phyloP scores from a whole-genome alignment of 2,888 invertebrate species.

The Eupeodes luniger region DNA sequence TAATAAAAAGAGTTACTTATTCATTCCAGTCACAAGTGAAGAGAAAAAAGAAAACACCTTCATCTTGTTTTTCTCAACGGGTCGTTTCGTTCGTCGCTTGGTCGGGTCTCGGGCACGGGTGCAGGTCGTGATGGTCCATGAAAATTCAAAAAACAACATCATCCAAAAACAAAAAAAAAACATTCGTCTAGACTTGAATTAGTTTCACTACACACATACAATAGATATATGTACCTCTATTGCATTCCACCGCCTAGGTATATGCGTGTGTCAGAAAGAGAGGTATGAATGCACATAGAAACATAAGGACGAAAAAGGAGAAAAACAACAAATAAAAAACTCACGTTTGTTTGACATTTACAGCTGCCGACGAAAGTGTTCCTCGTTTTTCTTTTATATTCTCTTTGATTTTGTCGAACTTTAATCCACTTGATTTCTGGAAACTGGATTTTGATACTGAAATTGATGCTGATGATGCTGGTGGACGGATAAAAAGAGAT shows the following conservation, averaged over 20 bases:
- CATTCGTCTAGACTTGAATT: conserved; percentile 71
- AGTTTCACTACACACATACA: conserved; percentile 36
- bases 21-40: not conserved
- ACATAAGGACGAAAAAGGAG: conserved; percentile 7
- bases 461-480: not conserved
- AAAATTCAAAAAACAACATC: conserved; percentile 58
- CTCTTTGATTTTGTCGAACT: not conserved
- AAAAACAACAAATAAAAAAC: conserved; percentile 12
- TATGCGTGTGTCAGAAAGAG: conserved; percentile 57
- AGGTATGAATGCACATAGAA: conserved; percentile 55
- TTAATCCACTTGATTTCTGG: conserved; percentile 39
- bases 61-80: not conserved
- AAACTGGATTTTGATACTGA: conserved; percentile 24
- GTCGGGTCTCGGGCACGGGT: too few species aligned
- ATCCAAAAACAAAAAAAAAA: conserved; percentile 27
- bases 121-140: conserved; percentile 34
- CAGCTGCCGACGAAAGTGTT: conserved; percentile 67
- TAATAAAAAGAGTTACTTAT: not conserved
- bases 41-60: conserved; percentile 3
- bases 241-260: not conserved
- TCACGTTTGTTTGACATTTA: conserved; percentile 68
- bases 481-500: not conserved
- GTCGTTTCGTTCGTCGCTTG: too few species aligned
- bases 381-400: conserved; percentile 2
- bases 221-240: not conserved